Conservation (phyloP, 2,113 vertebrate species). For the Salvelinus sp. region DNA sequence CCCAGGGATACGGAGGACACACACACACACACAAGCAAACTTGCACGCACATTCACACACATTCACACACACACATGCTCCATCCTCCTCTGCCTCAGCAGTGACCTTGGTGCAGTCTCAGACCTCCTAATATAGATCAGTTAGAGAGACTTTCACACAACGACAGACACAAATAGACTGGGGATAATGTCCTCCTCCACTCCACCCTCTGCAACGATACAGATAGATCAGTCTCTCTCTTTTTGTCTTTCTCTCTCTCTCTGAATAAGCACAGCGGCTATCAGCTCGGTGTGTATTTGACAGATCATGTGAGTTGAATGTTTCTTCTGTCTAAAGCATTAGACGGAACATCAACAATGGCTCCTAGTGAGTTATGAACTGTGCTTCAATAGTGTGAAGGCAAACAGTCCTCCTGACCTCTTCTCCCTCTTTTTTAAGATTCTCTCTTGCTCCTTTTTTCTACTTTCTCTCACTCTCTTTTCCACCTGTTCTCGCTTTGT, state of each 20-base stretch:
- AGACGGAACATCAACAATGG: slow-evolving; percentile 45
- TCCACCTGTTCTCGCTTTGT: neutral
- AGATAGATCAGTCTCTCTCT: neutral
- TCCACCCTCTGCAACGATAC: neutral
- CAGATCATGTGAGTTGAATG: slow-evolving; percentile 54
- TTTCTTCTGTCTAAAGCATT: slow-evolving; percentile 58
- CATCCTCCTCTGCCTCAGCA: slow-evolving; percentile 7
- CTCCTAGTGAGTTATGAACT: slow-evolving; percentile 31
- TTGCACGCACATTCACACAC: slow-evolving; percentile 11
- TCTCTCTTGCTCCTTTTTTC: neutral
- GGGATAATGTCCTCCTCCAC: slow-evolving; percentile 36
- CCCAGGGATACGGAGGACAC: slow-evolving; percentile 29
- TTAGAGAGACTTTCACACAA: slow-evolving; percentile 4
- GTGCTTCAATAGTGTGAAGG: neutral
- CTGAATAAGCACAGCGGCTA: slow-evolving; percentile 56
- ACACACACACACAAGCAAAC: slow-evolving; percentile 46
- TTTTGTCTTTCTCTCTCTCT: too few species aligned
- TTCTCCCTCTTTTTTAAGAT: neutral
- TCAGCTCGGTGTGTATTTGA: slow-evolving; percentile 52
- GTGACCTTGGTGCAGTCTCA: slow-evolving; percentile 22
- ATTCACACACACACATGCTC: slow-evolving; percentile 12
- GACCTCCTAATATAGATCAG: slow-evolving; percentile 5
- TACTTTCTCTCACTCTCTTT: neutral
- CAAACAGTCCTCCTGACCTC: slow-evolving; percentile 9
- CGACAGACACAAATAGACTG: slow-evolving; percentile 9